These are phyloP conservation scores for Osmoderma eremita DNA, from an alignment of 2,888 invertebrate species.

Conservation along the genomic window DNA sequence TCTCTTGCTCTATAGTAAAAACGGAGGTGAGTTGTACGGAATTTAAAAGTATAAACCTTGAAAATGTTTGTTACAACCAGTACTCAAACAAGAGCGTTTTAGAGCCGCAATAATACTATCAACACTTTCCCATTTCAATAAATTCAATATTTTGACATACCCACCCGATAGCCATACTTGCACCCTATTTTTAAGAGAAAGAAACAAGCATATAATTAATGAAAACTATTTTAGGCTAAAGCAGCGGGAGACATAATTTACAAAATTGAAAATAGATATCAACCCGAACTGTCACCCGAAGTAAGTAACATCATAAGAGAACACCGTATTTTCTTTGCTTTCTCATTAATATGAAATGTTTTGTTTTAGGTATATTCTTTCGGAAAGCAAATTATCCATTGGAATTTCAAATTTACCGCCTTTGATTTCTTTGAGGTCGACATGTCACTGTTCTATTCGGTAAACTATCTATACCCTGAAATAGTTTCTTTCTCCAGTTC, in stretches of 20 bases:
- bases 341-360: no score
- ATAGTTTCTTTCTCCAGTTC: no score
- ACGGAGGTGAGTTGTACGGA: constrained; percentile 39
- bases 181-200: no score
- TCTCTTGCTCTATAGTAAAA: constrained; percentile 40
- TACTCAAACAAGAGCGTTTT: no score
- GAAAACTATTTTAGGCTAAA: constrained; percentile 28
- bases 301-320: constrained; percentile 21
- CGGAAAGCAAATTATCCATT: constrained; percentile 47
- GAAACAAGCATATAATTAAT: neutral
- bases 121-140: no score
- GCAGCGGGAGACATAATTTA: constrained; percentile 38
- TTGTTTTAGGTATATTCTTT: constrained; percentile 42
- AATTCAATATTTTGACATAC: no score
- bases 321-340: no score
- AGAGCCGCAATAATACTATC: no score
- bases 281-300: constrained; percentile 32
- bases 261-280: constrained; percentile 39
- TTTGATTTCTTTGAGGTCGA: constrained; percentile 45
- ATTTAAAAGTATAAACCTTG: neutral
- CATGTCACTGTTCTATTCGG: constrained; percentile 43
- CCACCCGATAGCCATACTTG: no score
- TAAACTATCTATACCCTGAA: constrained; percentile 23
- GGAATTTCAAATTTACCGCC: constrained; percentile 46
- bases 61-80: no score